Evolutionary conservation across 2,797 vertebrate species (phyloP), one percentile per base, ranked within the genome.

Genomic region (Telmatherina bonti): DNA sequence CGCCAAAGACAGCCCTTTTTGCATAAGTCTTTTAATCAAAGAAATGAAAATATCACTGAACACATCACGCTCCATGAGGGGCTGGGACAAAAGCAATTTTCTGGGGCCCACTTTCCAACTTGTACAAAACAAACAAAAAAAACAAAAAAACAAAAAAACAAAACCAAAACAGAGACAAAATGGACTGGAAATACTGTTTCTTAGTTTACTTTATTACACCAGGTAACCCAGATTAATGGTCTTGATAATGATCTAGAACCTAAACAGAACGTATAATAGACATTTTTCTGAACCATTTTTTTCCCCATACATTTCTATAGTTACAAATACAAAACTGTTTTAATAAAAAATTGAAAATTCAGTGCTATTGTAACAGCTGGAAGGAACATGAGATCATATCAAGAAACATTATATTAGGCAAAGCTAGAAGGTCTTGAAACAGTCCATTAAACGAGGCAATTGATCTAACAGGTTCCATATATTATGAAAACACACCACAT

Each of bases 281-380:
- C 59, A 57, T 68, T 74, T 62, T 59, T 73, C 69, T 81, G 67
- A 87, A 85, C 80, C 62, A 80, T 89, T 79, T 78, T 81, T 91
- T 91, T n/a, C 90, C 53, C 90, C 78, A 86, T 87, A 93, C 88
- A 86, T 86, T 88, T 93, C 90, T 92, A 83, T 89, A 90, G 79
- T 88, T 91, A 94, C 94, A 93, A 93, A 93, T 95, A 95, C 93
- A 95, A 94, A 94, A 31, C 93, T 87, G 71, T 88, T n/a, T 90
- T 80, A 79, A 93, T 95, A 93, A 81, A 94, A 90, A 95, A 93
- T 78, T 90, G 88, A 75, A 91, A 93, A 93, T 79, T 90, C 84
- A 83, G 78, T 89, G 76, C 80, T 91, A 91, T 90, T 68, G 26
- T 90, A 79, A 91, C 88, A 92, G 84, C 81, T 85, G 89, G 85